Evolutionary conservation across 1,140 invertebrate species (phyloP).

Genomic region (Chironomus striatipennis): DNA sequence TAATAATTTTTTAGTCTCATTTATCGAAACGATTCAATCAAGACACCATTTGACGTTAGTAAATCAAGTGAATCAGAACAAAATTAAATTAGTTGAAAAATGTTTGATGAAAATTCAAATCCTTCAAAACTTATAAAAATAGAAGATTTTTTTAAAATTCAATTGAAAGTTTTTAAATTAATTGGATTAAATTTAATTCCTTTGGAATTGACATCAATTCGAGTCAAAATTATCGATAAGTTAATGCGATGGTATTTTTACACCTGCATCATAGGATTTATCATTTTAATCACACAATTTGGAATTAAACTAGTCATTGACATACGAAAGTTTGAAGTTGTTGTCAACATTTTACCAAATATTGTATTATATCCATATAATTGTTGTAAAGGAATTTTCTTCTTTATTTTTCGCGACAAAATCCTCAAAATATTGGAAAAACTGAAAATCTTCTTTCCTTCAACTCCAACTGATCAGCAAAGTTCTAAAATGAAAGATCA

Average conservation of each 20-base stretch:
- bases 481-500: neutral
- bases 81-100: no score
- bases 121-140: neutral
- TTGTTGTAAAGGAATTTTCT: neutral
- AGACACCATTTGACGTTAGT: no score
- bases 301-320: neutral
- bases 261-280: neutral
- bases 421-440: neutral
- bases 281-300: neutral
- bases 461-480: neutral
- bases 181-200: neutral
- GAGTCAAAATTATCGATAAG: neutral
- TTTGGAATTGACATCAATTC: neutral
- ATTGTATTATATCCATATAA: neutral
- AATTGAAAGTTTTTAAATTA: neutral
- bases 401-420: neutral
- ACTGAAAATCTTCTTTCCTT: neutral
- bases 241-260: neutral
- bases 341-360: neutral
- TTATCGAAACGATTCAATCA: no score
- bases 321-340: neutral
- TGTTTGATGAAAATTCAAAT: neutral
- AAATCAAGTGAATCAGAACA: no score
- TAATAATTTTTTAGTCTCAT: no score
- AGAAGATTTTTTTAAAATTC: neutral